Conservation (phyloP, 1,140 invertebrate genomes). For the Brachionus angularis region DNA sequence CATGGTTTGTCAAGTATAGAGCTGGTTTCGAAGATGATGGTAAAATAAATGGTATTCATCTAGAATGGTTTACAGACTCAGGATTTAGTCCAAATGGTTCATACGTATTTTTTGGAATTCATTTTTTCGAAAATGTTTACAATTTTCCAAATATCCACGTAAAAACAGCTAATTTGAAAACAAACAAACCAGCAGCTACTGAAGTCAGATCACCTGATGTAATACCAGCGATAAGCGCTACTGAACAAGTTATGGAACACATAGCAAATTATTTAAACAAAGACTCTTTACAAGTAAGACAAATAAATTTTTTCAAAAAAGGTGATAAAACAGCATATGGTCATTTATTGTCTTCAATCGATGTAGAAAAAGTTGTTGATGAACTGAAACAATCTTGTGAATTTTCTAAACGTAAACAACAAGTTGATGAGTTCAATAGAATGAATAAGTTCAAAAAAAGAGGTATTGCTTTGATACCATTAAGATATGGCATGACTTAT, state of each 20-base stretch:
- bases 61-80: not conserved
- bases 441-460: constrained; percentile 52
- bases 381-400: constrained; percentile 44
- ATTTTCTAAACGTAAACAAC: constrained; percentile 16
- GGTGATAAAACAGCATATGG: constrained; percentile 50
- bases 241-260: constrained; percentile 76
- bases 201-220: constrained; percentile 45
- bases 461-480: constrained; percentile 51
- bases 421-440: constrained; percentile 20
- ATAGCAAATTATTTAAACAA: constrained; percentile 64
- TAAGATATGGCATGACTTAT: constrained; percentile 49
- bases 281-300: constrained; percentile 64
- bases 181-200: constrained; percentile 3
- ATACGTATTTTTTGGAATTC: not conserved
- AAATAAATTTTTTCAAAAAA: constrained; percentile 51
- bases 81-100: constrained; percentile 4
- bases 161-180: not conserved
- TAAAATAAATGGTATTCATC: not conserved
- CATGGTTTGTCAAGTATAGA: constrained; percentile 80
- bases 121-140: constrained; percentile 20
- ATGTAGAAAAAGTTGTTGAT: constrained; percentile 47
- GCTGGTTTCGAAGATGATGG: constrained; percentile 46
- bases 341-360: constrained; percentile 49
- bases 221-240: constrained; percentile 54
- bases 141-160: not conserved